Evolutionary conservation across 2,797 vertebrate genomes (phyloP).

Genomic region (Macrochelys suwanniensis): DNA sequence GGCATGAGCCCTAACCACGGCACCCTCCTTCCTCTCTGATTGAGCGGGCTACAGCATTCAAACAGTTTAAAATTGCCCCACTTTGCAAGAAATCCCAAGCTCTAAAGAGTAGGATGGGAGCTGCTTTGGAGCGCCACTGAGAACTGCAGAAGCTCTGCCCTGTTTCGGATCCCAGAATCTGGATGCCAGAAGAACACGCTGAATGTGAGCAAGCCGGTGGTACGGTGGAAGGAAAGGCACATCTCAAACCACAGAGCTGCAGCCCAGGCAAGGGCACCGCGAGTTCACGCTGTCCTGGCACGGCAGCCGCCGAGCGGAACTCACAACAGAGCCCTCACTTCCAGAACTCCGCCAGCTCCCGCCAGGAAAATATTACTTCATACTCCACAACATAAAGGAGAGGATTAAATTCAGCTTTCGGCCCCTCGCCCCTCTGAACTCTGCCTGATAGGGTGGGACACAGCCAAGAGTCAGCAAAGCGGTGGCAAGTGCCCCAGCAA

Average conservation of each 20-base stretch:
- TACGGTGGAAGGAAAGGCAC: neutral
- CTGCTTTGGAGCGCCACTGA: too few species aligned
- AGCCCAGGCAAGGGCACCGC: neutral
- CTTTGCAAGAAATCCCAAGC: too few species aligned
- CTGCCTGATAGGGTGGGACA: neutral
- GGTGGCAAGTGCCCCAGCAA: neutral
- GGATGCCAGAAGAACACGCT: neutral
- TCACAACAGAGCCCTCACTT: rapidly evolving
- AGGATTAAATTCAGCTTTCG: constrained; percentile 7
- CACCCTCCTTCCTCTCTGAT: too few species aligned
- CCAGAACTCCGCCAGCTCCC: neutral
- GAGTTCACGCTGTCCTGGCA: neutral
- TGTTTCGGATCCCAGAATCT: neutral
- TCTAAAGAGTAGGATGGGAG: too few species aligned
- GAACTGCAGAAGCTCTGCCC: too few species aligned
- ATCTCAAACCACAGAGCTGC: neutral
- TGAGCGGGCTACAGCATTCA: too few species aligned
- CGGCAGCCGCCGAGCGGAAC: neutral
- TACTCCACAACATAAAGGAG: constrained; percentile 33
- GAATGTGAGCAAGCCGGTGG: neutral
- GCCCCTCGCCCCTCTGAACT: constrained; percentile 17
- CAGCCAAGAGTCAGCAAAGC: rapidly evolving
- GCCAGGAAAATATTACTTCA: constrained; percentile 73
- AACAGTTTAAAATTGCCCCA: too few species aligned
- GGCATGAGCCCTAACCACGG: too few species aligned